These are phyloP conservation scores for Ellobium chinense DNA, from an alignment of 2,888 invertebrate genomes.

Conservation along the genomic window DNA sequence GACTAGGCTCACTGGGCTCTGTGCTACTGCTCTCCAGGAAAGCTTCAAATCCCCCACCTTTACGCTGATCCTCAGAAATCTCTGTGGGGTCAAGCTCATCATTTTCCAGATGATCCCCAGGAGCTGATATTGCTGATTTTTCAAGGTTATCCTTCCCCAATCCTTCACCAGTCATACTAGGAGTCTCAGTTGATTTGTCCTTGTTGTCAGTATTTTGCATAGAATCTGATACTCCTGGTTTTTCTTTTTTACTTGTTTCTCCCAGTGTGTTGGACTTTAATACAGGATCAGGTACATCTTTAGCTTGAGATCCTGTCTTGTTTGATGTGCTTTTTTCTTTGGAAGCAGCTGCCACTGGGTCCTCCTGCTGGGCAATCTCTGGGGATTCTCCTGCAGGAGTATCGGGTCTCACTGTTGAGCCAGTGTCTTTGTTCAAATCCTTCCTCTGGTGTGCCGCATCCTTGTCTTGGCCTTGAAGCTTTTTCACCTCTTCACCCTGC, in stretches of 20 bases:
- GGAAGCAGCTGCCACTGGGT: neutral
- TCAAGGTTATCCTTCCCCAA: neutral
- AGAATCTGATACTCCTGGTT: neutral
- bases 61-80: neutral
- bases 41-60: neutral
- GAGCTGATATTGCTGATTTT: too few species aligned
- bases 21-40: slow-evolving; percentile 12
- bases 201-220: neutral
- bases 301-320: neutral
- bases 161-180: neutral
- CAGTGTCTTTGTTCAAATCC: neutral
- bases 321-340: neutral
- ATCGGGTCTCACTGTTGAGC: slow-evolving; percentile 14
- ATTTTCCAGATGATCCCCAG: neutral
- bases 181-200: neutral
- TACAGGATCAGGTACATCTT: neutral
- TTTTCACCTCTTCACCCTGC: neutral
- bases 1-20: neutral
- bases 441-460: too few species aligned
- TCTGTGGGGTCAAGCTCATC: neutral
- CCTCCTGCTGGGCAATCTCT: neutral
- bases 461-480: neutral
- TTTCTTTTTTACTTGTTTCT: neutral
- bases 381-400: slow-evolving; percentile 3
- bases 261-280: too few species aligned